Base-by-base conservation (phyloP, 2,797 vertebrate genomes). In the Macropodus opercularis region DNA sequence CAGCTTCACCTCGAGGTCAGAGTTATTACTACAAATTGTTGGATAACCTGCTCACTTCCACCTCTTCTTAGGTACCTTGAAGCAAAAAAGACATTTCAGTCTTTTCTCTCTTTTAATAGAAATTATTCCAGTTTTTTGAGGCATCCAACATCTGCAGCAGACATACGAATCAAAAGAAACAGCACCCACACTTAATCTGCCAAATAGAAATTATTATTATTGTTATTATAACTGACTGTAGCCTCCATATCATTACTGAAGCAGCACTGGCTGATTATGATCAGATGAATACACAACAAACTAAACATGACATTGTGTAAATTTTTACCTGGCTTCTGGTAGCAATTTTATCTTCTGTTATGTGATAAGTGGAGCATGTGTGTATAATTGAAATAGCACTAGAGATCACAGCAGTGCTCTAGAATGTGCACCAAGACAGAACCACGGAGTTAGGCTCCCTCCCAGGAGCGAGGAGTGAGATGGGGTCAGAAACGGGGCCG, bases 11-110 rank as follows among this genome's bases (percentile, higher is more conserved):
- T 63, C 42, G 24, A 62, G 58, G 63, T 35, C 58, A 56, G 3
- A 11, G 52, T 23, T 63, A 49, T 40, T 44, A 42, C 49, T 49
- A 18, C 42, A 73, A 75, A 75, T 50, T 15, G 39, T 50, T 32
- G 15, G 32, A 39, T 34, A 39, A 59, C 52, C 27, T 6, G 11
- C 46, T 72, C 52, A 53, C 47, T 47, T 74, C 48, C 15, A 9
- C 23, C 39, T 51, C 46, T 69, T 71, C 60, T 69, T 68, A 55
- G 42, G 39, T 46, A 60, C 34, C 47, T 51, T 48, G 18, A 58
- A 35, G 42, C 15, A n/a, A n/a, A n/a, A 73, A 19, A 59, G 14
- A 60, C 21, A 21, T 43, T 61, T 64, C 41, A 15, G 8, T 31
- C 7, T 19, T 13, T 27, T 38, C 15, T 31, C 11, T 10, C 36